These are phyloP conservation scores for Megastigmus dorsalis DNA, from an alignment of 2,888 invertebrate genomes.

Conservation along the genomic window DNA sequence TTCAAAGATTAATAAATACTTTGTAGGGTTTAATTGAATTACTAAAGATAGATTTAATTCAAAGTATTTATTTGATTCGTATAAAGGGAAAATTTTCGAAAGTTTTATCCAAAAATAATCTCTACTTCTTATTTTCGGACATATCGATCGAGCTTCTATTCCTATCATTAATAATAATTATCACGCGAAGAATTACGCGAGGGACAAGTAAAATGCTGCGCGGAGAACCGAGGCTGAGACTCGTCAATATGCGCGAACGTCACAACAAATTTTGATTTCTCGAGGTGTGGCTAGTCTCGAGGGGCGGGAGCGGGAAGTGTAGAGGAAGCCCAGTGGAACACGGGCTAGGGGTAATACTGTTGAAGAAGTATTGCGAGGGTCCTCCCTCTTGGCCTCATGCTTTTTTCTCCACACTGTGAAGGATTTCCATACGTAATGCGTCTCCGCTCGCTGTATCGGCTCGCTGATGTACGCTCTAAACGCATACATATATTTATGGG, in stretches of 20 bases:
- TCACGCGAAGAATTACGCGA: background rate
- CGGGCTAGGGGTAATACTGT: background rate
- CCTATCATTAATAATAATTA: too few species aligned
- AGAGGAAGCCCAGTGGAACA: background rate
- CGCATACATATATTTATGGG: conserved; percentile 28
- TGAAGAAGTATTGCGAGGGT: background rate
- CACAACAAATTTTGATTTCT: conserved; percentile 25
- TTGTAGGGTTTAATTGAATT: too few species aligned
- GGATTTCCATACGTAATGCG: conserved; percentile 46
- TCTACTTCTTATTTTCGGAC: too few species aligned
- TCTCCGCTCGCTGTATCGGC: conserved; percentile 4
- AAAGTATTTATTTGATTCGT: too few species aligned
- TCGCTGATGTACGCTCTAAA: conserved; percentile 17
- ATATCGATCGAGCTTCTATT: too few species aligned
- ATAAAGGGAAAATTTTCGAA: too few species aligned
- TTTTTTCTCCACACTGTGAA: background rate
- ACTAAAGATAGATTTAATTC: too few species aligned
- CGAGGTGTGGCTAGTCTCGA: background rate
- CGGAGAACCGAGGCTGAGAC: too few species aligned
- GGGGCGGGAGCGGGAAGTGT: background rate
- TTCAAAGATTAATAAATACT: too few species aligned
- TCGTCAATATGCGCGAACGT: background rate
- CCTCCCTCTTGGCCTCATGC: too few species aligned
- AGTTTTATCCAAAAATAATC: too few species aligned
- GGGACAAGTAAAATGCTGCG: conserved; percentile 3